A percentile compares a stretch with the other conserved stretches of the same genome.
Evolutionary conservation across 2,113 vertebrate species (phyloP).

Genomic region (Urocitellus parryii): DNA sequence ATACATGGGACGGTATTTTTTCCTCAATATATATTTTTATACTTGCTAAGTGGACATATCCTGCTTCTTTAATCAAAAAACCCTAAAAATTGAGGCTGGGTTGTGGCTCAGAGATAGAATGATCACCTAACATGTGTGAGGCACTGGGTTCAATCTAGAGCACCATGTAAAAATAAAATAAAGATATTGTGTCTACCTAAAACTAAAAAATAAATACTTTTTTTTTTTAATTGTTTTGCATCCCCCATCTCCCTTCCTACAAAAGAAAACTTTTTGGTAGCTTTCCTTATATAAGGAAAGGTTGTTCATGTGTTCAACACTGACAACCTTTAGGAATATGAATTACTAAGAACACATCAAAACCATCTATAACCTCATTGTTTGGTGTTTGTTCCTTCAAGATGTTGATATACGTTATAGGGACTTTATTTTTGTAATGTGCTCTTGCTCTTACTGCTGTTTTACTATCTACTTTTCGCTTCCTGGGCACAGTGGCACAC

Average conservation of each 20-base stretch:
- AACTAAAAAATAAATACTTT: too few relatives aligned
- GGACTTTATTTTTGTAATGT: background rate
- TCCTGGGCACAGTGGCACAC: too few relatives aligned
- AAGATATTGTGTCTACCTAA: too few relatives aligned
- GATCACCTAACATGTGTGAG: too few relatives aligned
- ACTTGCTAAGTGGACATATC: background rate
- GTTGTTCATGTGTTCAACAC: background rate
- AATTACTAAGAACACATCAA: background rate
- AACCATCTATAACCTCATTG: background rate
- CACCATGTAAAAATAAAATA: too few relatives aligned
- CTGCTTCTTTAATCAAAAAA: slow-evolving; percentile 10
- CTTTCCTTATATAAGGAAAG: background rate
- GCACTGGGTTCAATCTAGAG: too few relatives aligned
- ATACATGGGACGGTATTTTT: background rate
- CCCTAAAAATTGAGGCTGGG: too few relatives aligned
- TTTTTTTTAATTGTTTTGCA: background rate
- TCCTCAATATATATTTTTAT: background rate
- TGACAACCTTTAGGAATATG: slow-evolving; percentile 15
- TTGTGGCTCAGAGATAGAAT: too few relatives aligned
- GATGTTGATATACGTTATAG: background rate
- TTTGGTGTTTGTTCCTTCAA: background rate
- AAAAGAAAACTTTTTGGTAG: background rate
- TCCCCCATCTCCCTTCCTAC: background rate
- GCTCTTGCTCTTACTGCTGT: background rate
- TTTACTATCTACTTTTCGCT: background rate